A percentile compares a stretch with the other conserved stretches of the same genome.
phyloP scores from a whole-genome alignment of 2,113 vertebrate genomes.

The Thamnophis sirtalis region DNA sequence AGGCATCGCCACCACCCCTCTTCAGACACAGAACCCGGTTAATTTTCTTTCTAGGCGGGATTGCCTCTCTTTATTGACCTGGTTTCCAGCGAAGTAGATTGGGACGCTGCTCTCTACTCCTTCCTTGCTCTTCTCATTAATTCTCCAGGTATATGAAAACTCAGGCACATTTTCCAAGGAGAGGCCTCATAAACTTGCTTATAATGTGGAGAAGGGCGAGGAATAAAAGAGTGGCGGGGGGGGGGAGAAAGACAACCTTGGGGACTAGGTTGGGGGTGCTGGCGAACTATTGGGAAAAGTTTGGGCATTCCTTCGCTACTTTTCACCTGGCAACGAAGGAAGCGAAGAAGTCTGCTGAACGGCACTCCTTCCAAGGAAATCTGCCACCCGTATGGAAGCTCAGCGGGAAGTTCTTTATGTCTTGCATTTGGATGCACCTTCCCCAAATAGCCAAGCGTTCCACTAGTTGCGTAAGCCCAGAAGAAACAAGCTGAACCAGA shows the following conservation, averaged over 20 bases:
- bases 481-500: neutral
- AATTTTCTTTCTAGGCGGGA: no score
- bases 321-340: conserved; percentile 60
- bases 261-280: conserved; percentile 54
- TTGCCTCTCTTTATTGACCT: neutral
- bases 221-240: neutral
- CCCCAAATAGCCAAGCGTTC: neutral
- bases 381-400: neutral
- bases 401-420: neutral
- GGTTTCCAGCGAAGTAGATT: neutral
- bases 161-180: neutral
- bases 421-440: neutral
- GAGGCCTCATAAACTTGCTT: neutral
- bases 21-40: no score
- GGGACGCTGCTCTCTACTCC: neutral
- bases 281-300: conserved; percentile 48
- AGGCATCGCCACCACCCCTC: neutral
- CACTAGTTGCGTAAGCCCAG: neutral
- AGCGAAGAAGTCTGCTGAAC: conserved; percentile 36
- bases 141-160: neutral
- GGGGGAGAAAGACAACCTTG: conserved; percentile 16
- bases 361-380: neutral
- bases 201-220: neutral
- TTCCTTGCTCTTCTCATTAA: neutral
- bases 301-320: conserved; percentile 50